A percentile compares a stretch with the other conserved stretches of the same genome.
These are phyloP conservation scores for Polyergus mexicanus DNA, from an alignment of 1,140 invertebrate genomes.

Conservation along the genomic window DNA sequence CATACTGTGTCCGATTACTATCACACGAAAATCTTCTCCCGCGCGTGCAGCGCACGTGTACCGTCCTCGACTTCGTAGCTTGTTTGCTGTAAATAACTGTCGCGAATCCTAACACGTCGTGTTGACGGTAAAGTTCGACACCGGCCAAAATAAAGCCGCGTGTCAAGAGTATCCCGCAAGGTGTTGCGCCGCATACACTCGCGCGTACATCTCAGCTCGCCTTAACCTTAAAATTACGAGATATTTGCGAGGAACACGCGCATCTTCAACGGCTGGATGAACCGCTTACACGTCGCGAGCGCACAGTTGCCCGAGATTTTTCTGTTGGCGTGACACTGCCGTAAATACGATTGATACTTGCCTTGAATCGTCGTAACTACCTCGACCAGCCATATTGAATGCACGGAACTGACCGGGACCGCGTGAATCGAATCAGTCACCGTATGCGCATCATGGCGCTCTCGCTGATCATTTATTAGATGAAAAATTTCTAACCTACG, in stretches of 20 bases:
- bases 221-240: constrained; percentile 80
- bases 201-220: constrained; percentile 62
- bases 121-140: too few relatives aligned
- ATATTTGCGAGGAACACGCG: constrained; percentile 11
- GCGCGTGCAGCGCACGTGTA: constrained; percentile 3
- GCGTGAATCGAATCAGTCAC: constrained; percentile 73
- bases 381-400: constrained; percentile 87
- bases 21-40: neutral
- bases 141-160: constrained; percentile 80
- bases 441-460: constrained; percentile 69
- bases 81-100: too few relatives aligned
- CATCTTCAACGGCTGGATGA: neutral
- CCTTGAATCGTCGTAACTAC: constrained; percentile 86
- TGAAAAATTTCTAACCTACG: constrained; percentile 16
- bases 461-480: constrained; percentile 30
- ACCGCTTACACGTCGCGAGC: neutral
- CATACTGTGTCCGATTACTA: neutral
- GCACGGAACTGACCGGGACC: constrained; percentile 83
- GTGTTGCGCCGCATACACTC: constrained; percentile 71
- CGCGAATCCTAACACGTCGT: too few relatives aligned
- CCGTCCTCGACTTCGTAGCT: too few relatives aligned
- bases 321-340: constrained; percentile 26
- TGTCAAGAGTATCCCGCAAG: constrained; percentile 70
- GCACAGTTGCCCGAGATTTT: neutral
- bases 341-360: constrained; percentile 80